Base-by-base conservation (phyloP, 2,888 invertebrate species). In the Alentia gelatinosa region DNA sequence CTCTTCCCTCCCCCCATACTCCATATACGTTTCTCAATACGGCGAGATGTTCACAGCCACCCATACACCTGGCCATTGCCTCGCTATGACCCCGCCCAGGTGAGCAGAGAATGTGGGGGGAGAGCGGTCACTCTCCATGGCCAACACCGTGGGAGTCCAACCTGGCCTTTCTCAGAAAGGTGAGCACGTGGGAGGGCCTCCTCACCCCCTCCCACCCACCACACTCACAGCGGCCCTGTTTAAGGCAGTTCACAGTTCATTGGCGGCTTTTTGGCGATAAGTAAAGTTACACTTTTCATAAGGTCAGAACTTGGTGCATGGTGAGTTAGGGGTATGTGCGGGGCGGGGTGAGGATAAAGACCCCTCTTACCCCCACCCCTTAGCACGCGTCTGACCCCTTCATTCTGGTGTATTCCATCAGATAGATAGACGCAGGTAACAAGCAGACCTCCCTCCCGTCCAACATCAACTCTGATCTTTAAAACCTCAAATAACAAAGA, bases 211-310 rank as follows among this genome's bases (percentile, higher is more conserved):
- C n/a, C n/a, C n/a, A n/a, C n/a, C n/a, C n/a, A n/a, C n/a, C n/a
- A n/a, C n/a, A n/a, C n/a, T n/a, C n/a, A n/a, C n/a, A n/a, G n/a
- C n/a, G n/a, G 56, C 56, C 56, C n/a, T 19, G 56, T 56, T 56
- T 56, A 3, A 56, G 56, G 68, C n/a, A 68, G 30, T 68, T 68
- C 56, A 68, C 33, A 68, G 68, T 68, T 68, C 68, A 68, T 68
- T 12, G 30, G 33, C 33, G 68, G 9, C 68, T 68, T 68, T 68
- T 68, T 68, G 68, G 68, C 12, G 30, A 47, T 47, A 56, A 56
- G 56, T 56, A 56, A 56, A 56, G 68, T 68, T 68, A 68, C 68
- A 68, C 68, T 68, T 68, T 68, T 68, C 33, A 68, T 68, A 68
- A 68, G 68, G 68, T 68, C 68, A 68, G 68, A 68, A 68, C 33